Conservation (phyloP, 2,797 vertebrate genomes). For the Onychomys leucogaster region DNA sequence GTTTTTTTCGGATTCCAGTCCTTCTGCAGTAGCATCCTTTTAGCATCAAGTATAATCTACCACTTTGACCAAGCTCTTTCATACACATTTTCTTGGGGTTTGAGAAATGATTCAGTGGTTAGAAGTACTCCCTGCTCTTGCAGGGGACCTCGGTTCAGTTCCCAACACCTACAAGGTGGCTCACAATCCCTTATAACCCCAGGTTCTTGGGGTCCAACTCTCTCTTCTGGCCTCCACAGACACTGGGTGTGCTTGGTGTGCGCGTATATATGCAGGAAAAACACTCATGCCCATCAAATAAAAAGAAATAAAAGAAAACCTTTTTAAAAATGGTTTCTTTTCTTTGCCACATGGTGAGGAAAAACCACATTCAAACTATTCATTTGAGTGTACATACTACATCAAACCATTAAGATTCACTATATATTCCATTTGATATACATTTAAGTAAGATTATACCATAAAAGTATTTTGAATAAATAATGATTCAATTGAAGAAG, state of each 20-base stretch:
- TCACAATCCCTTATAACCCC: background rate
- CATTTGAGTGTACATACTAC: background rate
- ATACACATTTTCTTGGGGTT: background rate
- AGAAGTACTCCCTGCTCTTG: background rate
- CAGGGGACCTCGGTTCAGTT: background rate
- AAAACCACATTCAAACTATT: background rate
- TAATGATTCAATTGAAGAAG: conserved; percentile 12
- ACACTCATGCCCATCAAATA: background rate
- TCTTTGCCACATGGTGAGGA: background rate
- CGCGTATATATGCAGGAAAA: background rate
- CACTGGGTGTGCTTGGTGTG: background rate
- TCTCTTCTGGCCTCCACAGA: background rate
- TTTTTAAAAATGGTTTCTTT: background rate
- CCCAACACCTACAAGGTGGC: background rate
- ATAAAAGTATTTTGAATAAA: conserved; percentile 22
- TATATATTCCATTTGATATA: background rate
- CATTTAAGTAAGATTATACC: background rate
- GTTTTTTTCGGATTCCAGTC: background rate
- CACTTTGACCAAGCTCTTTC: background rate
- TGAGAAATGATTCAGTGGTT: background rate
- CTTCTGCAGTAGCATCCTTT: background rate
- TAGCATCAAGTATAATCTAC: background rate
- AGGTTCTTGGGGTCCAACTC: background rate
- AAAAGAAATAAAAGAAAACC: background rate
- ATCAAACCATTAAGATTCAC: background rate